Evolutionary conservation across 2,888 invertebrate species (phyloP).

Genomic region (Cantharis rustica): DNA sequence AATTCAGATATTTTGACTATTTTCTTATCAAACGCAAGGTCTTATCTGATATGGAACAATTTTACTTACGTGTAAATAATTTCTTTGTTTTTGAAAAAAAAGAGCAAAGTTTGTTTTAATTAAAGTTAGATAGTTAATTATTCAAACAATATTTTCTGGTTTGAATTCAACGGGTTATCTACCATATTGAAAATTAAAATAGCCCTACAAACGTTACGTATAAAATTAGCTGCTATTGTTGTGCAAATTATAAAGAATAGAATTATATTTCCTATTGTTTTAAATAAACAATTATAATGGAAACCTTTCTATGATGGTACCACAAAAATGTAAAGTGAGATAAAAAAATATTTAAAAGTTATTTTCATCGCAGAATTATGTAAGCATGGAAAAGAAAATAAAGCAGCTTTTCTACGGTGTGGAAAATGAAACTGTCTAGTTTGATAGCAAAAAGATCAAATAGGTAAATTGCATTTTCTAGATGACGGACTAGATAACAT

Average conservation of each 20-base stretch:
- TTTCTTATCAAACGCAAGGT: no score
- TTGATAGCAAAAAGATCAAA: constrained; percentile 14
- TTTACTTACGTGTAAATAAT: no score
- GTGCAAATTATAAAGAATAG: not conserved
- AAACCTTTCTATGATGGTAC: not conserved
- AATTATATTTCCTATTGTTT: not conserved
- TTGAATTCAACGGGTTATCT: not conserved
- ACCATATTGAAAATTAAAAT: not conserved
- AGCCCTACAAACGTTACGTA: not conserved
- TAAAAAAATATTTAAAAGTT: not conserved
- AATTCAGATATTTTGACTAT: no score
- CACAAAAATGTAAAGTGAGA: not conserved
- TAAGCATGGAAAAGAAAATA: not conserved
- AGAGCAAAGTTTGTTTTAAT: not conserved
- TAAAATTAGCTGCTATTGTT: not conserved
- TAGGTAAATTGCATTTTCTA: constrained; percentile 13
- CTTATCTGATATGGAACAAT: no score
- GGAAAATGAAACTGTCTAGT: constrained; percentile 16
- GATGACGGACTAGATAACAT: constrained; percentile 9
- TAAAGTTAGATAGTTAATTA: not conserved
- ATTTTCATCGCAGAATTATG: not conserved
- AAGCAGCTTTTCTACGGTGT: constrained; percentile 3
- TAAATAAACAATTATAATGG: not conserved
- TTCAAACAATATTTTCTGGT: not conserved
- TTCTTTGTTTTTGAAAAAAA: not conserved